phyloP scores from a whole-genome alignment of 2,113 vertebrate genomes.

The Lepus timidus region DNA sequence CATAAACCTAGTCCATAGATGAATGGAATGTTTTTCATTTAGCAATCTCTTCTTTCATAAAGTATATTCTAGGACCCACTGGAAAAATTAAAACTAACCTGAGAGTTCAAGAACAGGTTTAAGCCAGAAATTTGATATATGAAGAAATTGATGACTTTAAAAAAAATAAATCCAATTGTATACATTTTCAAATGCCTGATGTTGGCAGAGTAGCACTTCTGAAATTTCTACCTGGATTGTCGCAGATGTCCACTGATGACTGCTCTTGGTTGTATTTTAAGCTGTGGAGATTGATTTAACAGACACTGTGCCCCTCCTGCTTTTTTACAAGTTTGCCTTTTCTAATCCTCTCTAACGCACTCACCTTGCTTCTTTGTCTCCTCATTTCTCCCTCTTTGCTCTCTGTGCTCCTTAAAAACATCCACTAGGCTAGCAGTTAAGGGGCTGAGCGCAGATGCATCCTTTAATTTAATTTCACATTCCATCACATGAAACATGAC shows the following conservation, averaged over 20 bases:
- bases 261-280: background rate
- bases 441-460: constrained; percentile 72
- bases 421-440: constrained; percentile 62
- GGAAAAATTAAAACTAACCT: constrained; percentile 44
- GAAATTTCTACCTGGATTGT: background rate
- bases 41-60: background rate
- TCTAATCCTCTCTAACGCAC: background rate
- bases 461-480: constrained; percentile 82
- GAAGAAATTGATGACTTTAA: background rate
- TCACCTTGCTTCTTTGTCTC: background rate
- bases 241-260: background rate
- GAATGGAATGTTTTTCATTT: constrained; percentile 29
- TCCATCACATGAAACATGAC: constrained; percentile 74
- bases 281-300: background rate
- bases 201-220: background rate
- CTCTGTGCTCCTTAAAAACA: constrained; percentile 45
- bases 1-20: background rate
- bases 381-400: background rate
- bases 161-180: background rate
- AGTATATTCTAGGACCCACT: background rate
- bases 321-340: background rate
- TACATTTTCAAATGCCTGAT: background rate
- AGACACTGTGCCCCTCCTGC: background rate
- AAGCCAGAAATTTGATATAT: background rate
- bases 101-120: constrained; percentile 2